Conservation (phyloP, 2,888 invertebrate species). For the Eugnorisma glareosa region DNA sequence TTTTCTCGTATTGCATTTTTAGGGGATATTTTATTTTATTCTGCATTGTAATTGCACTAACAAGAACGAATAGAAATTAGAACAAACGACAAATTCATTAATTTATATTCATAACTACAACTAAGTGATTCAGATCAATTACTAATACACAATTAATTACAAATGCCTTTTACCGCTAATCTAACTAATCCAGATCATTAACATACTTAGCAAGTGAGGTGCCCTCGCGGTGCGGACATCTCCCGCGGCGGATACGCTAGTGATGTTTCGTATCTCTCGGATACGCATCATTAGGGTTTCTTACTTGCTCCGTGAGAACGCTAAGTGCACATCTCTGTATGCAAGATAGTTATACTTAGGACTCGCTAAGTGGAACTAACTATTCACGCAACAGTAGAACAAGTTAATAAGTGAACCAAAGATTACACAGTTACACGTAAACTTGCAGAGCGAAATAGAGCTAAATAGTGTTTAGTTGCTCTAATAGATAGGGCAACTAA, state of each 20-base stretch:
- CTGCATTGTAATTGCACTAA: no score
- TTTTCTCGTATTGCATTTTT: neutral
- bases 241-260: constrained; percentile 1
- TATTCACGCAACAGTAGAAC: neutral
- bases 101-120: neutral
- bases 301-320: neutral
- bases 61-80: no score
- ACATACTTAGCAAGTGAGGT: neutral
- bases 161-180: constrained; percentile 14
- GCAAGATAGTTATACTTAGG: constrained; percentile 19
- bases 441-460: neutral
- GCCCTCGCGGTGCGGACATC: neutral
- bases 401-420: neutral
- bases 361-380: constrained; percentile 20
- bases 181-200: constrained; percentile 12
- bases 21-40: neutral
- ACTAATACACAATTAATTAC: constrained; percentile 1
- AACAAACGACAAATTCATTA: no score
- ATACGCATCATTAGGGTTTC: constrained; percentile 14
- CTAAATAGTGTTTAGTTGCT: neutral
- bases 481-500: no score
- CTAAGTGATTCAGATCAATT: neutral
- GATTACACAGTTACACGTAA: neutral
- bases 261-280: constrained; percentile 13
- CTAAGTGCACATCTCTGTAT: constrained; percentile 41